phyloP scores from a whole-genome alignment of 2,113 vertebrate genomes.

The Trichomycterus rosablanca region DNA sequence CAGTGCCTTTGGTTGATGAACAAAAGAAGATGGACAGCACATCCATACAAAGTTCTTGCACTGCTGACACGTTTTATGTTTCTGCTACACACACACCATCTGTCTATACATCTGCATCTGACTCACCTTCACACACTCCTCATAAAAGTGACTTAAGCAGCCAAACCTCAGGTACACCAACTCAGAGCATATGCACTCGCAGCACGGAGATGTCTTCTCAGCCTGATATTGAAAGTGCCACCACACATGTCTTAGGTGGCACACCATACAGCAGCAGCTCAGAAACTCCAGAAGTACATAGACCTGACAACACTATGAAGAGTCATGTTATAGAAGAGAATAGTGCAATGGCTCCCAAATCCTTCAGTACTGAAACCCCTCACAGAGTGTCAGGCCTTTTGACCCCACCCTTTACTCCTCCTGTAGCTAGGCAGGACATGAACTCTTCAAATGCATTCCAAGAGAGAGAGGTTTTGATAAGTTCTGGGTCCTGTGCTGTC shows the following conservation, averaged over 20 bases:
- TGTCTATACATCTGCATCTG: neutral
- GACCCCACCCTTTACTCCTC: conserved; percentile 76
- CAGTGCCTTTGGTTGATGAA: conserved; percentile 58
- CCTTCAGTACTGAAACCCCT: conserved; percentile 66
- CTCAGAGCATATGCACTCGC: conserved; percentile 5
- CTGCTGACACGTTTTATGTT: conserved; percentile 61
- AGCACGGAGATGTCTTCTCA: conserved; percentile 6
- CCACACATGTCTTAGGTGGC: neutral
- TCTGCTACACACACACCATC: conserved; percentile 37
- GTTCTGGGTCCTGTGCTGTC: neutral
- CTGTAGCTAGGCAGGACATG: conserved; percentile 63
- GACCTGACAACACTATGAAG: conserved; percentile 47
- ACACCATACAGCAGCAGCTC: neutral
- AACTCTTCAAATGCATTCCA: conserved; percentile 41
- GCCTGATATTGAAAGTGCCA: neutral
- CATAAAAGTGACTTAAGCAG: conserved; percentile 7
- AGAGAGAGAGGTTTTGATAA: conserved; percentile 50
- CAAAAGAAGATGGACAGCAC: conserved; percentile 58
- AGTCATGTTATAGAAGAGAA: conserved; percentile 53
- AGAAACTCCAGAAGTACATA: conserved; percentile 41
- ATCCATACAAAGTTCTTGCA: conserved; percentile 25
- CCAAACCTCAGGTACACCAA: conserved; percentile 11
- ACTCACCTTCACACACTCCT: conserved; percentile 4
- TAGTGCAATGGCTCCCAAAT: conserved; percentile 49
- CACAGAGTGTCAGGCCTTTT: conserved; percentile 75